phyloP scores from a whole-genome alignment of 2,113 vertebrate genomes.

The Sterrhoptilus dennistouni region DNA sequence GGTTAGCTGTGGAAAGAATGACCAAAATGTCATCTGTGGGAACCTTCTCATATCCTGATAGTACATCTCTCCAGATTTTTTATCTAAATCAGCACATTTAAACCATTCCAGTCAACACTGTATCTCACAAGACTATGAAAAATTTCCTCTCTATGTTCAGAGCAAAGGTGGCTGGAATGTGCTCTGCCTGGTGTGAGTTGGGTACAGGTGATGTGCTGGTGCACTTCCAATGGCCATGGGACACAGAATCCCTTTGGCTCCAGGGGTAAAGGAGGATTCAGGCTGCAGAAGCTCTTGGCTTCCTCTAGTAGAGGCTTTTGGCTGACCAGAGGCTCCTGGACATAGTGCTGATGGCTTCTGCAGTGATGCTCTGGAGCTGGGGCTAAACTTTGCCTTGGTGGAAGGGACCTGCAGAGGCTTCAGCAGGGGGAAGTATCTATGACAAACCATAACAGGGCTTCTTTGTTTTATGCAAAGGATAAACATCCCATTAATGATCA shows the following conservation, averaged over 20 bases:
- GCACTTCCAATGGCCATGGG: neutral
- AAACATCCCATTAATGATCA: neutral
- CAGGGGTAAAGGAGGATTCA: neutral
- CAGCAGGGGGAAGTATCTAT: neutral
- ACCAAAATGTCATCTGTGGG: neutral
- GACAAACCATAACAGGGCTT: neutral
- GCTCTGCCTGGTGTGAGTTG: neutral
- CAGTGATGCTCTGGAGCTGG: neutral
- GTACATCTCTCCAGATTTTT: neutral
- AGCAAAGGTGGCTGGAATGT: neutral
- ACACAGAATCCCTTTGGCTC: neutral
- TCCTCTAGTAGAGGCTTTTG: conserved; percentile 9
- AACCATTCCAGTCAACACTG: neutral
- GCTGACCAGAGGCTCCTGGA: neutral
- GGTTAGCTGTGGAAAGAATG: neutral
- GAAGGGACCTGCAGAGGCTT: conserved; percentile 6
- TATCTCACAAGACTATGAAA: neutral
- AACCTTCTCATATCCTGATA: neutral
- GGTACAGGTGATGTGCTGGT: neutral
- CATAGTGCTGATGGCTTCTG: neutral
- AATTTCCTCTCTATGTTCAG: neutral
- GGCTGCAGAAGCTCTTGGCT: conserved; percentile 45
- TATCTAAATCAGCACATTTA: neutral
- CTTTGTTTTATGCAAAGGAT: neutral
- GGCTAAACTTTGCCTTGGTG: neutral